A percentile compares a stretch with the other conserved stretches of the same genome.
phyloP scores from a whole-genome alignment of 2,888 invertebrate genomes.

The Herminia tarsipennalis region DNA sequence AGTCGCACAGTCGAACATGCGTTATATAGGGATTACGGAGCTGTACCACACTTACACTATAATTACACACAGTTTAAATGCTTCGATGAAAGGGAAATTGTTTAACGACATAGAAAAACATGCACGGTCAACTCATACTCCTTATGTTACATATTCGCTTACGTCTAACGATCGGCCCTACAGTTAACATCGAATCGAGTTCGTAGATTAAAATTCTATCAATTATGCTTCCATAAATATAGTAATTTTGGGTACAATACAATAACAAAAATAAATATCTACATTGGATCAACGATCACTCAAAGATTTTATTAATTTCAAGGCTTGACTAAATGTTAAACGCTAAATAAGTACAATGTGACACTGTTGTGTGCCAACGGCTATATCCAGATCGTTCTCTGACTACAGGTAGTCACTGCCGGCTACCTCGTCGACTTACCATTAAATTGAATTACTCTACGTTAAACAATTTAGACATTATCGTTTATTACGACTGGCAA shows the following conservation, averaged over 20 bases:
- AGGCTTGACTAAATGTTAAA: constrained; percentile 76
- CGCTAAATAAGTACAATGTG: constrained; percentile 83
- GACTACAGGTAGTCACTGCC: constrained; percentile 36
- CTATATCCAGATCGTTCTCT: constrained; percentile 19
- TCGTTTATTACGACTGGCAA: constrained; percentile 52
- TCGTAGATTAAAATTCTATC: constrained; percentile 62
- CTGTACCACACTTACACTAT: constrained; percentile 58
- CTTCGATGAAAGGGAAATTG: constrained; percentile 64
- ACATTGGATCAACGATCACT: constrained; percentile 82
- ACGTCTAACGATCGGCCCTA: constrained; percentile 44
- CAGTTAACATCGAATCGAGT: constrained; percentile 41
- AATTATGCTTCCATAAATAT: constrained; percentile 71
- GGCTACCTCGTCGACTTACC: constrained; percentile 46
- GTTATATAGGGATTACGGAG: constrained; percentile 40
- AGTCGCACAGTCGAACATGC: too few species aligned
- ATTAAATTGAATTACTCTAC: constrained; percentile 37
- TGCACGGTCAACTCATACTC: constrained; percentile 42
- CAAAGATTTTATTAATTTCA: constrained; percentile 73
- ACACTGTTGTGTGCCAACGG: constrained; percentile 57
- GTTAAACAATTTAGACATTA: constrained; percentile 57
- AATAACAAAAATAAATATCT: constrained; percentile 86
- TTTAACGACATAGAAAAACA: constrained; percentile 49
- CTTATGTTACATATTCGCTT: constrained; percentile 38
- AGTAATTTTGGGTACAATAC: constrained; percentile 80
- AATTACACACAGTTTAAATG: constrained; percentile 75